Conservation (phyloP, 2,888 invertebrate genomes). For the Steinernema carpocapsae region DNA sequence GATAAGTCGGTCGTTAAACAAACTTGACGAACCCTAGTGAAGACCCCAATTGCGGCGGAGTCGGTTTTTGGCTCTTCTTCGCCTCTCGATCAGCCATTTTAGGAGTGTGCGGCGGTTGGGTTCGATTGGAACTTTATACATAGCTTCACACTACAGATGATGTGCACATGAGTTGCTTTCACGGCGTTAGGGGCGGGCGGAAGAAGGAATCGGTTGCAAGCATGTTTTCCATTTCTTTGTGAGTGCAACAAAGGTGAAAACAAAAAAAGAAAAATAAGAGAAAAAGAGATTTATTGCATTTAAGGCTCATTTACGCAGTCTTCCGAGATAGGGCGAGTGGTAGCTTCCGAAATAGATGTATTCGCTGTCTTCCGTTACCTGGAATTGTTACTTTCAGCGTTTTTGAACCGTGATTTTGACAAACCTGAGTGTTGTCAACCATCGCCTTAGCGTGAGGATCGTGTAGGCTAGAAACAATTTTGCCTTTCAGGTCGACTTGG, state of each 20-base stretch:
- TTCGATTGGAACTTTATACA: background rate
- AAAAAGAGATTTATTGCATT: too few relatives aligned
- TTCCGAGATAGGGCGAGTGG: conserved; percentile 45
- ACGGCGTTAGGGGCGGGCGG: background rate
- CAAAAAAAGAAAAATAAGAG: background rate
- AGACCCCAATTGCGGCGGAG: background rate
- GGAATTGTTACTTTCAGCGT: background rate
- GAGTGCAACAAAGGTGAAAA: background rate
- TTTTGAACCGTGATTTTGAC: background rate
- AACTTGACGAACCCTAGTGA: background rate
- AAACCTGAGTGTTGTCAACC: conserved; percentile 51
- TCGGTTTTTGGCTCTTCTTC: background rate
- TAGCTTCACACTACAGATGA: background rate
- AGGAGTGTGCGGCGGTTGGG: background rate
- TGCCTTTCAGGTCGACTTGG: conserved; percentile 46
- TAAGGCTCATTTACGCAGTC: conserved; percentile 35
- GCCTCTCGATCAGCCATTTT: background rate
- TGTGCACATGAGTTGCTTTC: background rate
- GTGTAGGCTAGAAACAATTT: conserved; percentile 52
- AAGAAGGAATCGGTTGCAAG: background rate
- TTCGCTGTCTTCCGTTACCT: conserved; percentile 45
- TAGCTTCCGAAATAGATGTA: conserved; percentile 55
- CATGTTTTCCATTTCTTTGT: background rate
- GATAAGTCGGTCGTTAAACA: background rate
- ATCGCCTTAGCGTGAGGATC: conserved; percentile 48